Conservation (phyloP, 2,113 vertebrate genomes). For the Rhinogobius similis region DNA sequence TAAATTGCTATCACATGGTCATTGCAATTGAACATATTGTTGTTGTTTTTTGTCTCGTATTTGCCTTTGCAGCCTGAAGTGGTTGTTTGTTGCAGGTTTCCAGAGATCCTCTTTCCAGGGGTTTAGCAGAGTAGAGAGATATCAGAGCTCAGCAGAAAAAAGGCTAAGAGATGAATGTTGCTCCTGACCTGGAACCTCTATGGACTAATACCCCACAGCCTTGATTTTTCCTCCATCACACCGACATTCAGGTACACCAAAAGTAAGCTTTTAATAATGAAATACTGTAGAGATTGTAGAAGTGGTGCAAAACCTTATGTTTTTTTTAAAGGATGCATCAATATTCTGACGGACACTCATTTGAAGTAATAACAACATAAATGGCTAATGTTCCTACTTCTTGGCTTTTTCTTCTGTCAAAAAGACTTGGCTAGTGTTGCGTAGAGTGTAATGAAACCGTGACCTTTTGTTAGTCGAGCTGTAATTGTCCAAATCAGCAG, state of each 20-base stretch:
- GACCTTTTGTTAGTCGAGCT: slow-evolving; percentile 48
- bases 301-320: not conserved
- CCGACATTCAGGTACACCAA: not conserved
- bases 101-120: slow-evolving; percentile 5
- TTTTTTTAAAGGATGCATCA: not conserved
- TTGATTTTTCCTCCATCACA: slow-evolving; percentile 15
- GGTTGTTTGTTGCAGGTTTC: slow-evolving; percentile 15
- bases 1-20: not conserved
- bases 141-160: slow-evolving; percentile 59
- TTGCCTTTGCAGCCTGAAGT: not conserved
- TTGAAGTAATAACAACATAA: not conserved
- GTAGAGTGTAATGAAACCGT: slow-evolving; percentile 41
- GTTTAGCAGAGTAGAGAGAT: slow-evolving; percentile 18
- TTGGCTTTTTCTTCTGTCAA: not conserved
- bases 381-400: not conserved
- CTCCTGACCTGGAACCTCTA: slow-evolving; percentile 44
- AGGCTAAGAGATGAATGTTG: slow-evolving; percentile 50
- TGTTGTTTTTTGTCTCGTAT: not conserved
- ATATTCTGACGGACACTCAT: not conserved
- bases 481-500: slow-evolving; percentile 56
- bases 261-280: not conserved
- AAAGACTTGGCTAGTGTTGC: slow-evolving; percentile 5
- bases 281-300: not conserved
- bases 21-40: not conserved
- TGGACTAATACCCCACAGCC: slow-evolving; percentile 39